Conservation (phyloP, 2,888 invertebrate species). For the Eupelmus urozonus region DNA sequence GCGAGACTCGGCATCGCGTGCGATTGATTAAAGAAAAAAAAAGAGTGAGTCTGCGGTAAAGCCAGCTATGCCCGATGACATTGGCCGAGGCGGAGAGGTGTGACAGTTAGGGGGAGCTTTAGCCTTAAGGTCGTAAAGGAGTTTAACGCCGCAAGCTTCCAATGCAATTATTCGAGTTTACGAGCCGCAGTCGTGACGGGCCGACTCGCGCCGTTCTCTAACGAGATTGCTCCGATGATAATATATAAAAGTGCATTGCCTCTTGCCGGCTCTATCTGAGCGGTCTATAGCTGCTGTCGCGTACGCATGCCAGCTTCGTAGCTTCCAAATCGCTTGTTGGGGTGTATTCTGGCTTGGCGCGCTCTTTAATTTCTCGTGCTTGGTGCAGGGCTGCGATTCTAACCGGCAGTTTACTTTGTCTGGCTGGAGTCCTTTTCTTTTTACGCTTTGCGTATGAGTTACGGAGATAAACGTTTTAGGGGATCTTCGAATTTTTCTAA, state of each 20-base stretch:
- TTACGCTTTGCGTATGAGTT: too few relatives aligned
- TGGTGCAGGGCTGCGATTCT: background rate
- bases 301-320: too few relatives aligned
- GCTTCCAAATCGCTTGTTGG: too few relatives aligned
- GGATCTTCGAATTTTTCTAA: too few relatives aligned
- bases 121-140: constrained; percentile 56
- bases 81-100: constrained; percentile 19
- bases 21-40: too few relatives aligned
- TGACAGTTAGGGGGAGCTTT: background rate
- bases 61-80: constrained; percentile 9
- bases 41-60: too few relatives aligned
- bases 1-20: too few relatives aligned
- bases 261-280: background rate
- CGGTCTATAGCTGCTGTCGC: too few relatives aligned
- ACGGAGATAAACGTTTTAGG: too few relatives aligned
- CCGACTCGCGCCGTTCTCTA: constrained; percentile 9
- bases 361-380: too few relatives aligned
- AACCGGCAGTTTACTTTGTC: background rate
- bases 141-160: constrained; percentile 53
- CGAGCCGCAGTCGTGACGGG: constrained; percentile 7
- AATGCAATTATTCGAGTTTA: constrained; percentile 58
- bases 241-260: constrained; percentile 18
- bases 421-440: background rate
- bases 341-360: too few relatives aligned
- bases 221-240: constrained; percentile 32